Evolutionary conservation across 1,140 invertebrate genomes (phyloP).

Genomic region (Hyphantria cunea): DNA sequence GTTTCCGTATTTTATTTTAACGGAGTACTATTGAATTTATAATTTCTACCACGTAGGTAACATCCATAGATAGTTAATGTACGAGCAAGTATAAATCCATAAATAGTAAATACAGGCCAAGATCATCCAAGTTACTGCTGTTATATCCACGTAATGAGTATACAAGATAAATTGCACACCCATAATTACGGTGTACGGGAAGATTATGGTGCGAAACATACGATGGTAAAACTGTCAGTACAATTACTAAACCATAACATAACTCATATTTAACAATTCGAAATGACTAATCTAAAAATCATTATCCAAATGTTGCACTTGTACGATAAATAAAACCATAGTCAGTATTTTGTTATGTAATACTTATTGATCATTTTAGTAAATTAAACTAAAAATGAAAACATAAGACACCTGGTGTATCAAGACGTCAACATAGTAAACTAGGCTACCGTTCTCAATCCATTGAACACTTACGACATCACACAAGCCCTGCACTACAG

Average conservation of each 20-base stretch:
- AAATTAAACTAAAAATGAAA: conserved; percentile 13
- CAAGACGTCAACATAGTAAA: conserved; percentile 4
- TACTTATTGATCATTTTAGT: no score
- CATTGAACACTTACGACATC: conserved; percentile 31
- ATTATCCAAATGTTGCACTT: neutral
- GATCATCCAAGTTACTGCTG: conserved; percentile 22
- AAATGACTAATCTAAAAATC: neutral
- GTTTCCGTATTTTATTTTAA: no score
- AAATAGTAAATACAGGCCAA: conserved; percentile 16
- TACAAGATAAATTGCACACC: conserved; percentile 27
- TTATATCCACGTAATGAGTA: conserved; percentile 18
- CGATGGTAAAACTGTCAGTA: conserved; percentile 21
- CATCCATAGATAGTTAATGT: neutral
- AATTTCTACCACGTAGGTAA: no score
- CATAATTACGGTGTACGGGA: conserved; percentile 22
- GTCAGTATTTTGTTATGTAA: no score
- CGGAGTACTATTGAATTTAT: no score
- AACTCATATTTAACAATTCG: conserved; percentile 6
- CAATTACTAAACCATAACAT: conserved; percentile 20
- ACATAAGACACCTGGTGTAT: conserved; percentile 21
- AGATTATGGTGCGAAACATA: conserved; percentile 20
- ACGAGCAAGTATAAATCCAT: conserved; percentile 2
- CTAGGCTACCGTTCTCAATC: conserved; percentile 33
- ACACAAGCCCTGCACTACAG: conserved; percentile 16
- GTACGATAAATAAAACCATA: no score